phyloP scores from a whole-genome alignment of 2,888 invertebrate species.

The Seira musarum region DNA sequence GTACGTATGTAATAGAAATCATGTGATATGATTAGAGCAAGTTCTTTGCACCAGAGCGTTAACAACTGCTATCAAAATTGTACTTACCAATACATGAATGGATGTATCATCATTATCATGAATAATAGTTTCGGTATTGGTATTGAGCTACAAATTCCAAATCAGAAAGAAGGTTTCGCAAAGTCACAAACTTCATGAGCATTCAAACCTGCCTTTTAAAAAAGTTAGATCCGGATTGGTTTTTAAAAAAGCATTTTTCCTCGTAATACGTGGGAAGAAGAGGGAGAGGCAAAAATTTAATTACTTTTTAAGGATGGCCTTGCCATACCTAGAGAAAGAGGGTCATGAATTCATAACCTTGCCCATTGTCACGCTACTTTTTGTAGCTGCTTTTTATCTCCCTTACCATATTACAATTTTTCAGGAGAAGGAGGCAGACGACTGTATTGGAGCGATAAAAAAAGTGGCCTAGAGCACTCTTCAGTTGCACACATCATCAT shows the following conservation, averaged over 20 bases:
- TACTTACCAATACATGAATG: too few relatives aligned
- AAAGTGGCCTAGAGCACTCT: background rate
- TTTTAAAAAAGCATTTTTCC: background rate
- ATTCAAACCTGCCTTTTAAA: background rate
- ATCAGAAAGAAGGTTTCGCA: too few relatives aligned
- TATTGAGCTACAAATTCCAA: too few relatives aligned
- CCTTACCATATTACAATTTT: background rate
- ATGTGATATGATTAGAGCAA: too few relatives aligned
- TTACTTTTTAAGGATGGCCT: slow-evolving; percentile 58
- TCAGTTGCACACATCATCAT: background rate
- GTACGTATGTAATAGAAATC: too few relatives aligned
- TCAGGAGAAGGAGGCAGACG: background rate
- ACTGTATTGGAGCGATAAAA: background rate
- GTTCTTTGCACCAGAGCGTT: too few relatives aligned
- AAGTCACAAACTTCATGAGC: too few relatives aligned
- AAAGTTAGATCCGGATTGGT: slow-evolving; percentile 36
- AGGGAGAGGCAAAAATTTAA: slow-evolving; percentile 52
- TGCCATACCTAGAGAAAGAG: slow-evolving; percentile 59
- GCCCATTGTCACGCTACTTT: slow-evolving; percentile 59
- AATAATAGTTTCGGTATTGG: too few relatives aligned
- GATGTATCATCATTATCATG: too few relatives aligned
- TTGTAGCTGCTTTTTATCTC: slow-evolving; percentile 6
- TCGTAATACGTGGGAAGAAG: slow-evolving; percentile 44
- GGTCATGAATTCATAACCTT: slow-evolving; percentile 61
- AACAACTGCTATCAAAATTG: too few relatives aligned